Evolutionary conservation across 1,140 invertebrate genomes (phyloP).

Genomic region (Sminthurides bifidus): DNA sequence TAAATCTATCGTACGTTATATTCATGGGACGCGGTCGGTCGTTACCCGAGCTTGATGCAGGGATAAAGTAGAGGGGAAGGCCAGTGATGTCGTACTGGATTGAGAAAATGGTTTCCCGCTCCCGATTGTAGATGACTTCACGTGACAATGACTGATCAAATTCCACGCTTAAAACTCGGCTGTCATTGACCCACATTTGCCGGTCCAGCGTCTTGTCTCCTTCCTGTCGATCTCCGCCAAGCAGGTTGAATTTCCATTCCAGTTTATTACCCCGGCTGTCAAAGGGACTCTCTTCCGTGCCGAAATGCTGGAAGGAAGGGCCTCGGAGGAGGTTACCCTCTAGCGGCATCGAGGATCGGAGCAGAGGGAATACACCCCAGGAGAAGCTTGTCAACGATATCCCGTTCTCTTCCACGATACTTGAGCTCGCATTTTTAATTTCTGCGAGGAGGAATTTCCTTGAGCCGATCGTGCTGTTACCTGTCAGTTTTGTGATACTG

Average conservation of each 20-base stretch:
- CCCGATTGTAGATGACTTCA: slow-evolving; percentile 77
- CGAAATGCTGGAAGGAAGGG: slow-evolving; percentile 19
- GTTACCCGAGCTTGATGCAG: slow-evolving; percentile 47
- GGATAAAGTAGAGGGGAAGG: slow-evolving; percentile 63
- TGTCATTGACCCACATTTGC: slow-evolving; percentile 47
- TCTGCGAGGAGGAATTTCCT: slow-evolving; percentile 13
- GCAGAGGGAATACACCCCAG: slow-evolving; percentile 23
- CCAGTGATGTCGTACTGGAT: slow-evolving; percentile 78
- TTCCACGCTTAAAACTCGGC: slow-evolving; percentile 70
- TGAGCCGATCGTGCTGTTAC: background rate
- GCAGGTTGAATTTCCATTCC: slow-evolving; percentile 29
- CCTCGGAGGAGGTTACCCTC: slow-evolving; percentile 25
- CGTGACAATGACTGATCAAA: slow-evolving; percentile 76
- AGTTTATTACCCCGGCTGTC: slow-evolving; percentile 15
- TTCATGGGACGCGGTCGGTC: slow-evolving; percentile 49
- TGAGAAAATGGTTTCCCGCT: slow-evolving; percentile 64
- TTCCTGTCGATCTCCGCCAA: slow-evolving; percentile 19
- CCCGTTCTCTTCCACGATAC: slow-evolving; percentile 18
- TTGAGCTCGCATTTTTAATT: slow-evolving; percentile 24
- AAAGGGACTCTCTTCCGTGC: slow-evolving; percentile 1
- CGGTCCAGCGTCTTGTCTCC: slow-evolving; percentile 28
- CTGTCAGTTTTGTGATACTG: slow-evolving; percentile 5
- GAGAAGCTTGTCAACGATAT: slow-evolving; percentile 16
- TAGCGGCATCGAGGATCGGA: slow-evolving; percentile 12
- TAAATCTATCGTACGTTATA: slow-evolving; percentile 80